Base-by-base conservation (phyloP, 2,888 invertebrate species). In the Trachelus iudaicus region DNA sequence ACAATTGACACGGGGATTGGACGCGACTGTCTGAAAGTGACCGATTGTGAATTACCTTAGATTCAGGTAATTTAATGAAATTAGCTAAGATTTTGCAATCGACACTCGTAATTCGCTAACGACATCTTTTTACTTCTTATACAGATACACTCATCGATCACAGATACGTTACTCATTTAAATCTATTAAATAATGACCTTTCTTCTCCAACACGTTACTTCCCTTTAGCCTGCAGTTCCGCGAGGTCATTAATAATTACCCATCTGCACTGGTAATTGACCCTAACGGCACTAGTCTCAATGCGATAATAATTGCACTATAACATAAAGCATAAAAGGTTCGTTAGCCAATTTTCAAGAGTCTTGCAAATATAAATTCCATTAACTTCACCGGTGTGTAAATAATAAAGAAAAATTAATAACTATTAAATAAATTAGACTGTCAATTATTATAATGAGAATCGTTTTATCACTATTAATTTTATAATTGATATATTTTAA, bases 11-110 rank as follows among this genome's bases (percentile, higher is more conserved):
- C 71, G 33, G 33, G 12, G 31, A 71, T 71, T 71, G 34, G 33
- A 71, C 71, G 71, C 15, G 71, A 71, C 71, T 71, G 31, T 71
- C 34, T n/a, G 71, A 71, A 71, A 71, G 71, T 71, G 23, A 11
- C 56, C 56, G 56, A 56, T 56, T 56, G 56, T 56, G 56, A 56
- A 56, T 56, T 23, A 56, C 23, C 23, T 56, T 56, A 56, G 56
- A 56, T 15, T 23, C 56, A 56, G 56, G 23, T 56, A 56, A 56
- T 56, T 56, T 23, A 56, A 56, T 56, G 56, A 56, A 56, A 56
- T 56, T 56, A 23, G 0, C 56, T 2, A 23, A 56, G 9, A 56
- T 56, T 56, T 56, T 9, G 56, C 23, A 56, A 56, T 1, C 23
- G 56, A 23, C 56, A 9, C 9, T 1, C 56, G 56, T 3, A 56